Base-by-base conservation (phyloP, 2,797 vertebrate species). In the Rhinophrynus dorsalis region DNA sequence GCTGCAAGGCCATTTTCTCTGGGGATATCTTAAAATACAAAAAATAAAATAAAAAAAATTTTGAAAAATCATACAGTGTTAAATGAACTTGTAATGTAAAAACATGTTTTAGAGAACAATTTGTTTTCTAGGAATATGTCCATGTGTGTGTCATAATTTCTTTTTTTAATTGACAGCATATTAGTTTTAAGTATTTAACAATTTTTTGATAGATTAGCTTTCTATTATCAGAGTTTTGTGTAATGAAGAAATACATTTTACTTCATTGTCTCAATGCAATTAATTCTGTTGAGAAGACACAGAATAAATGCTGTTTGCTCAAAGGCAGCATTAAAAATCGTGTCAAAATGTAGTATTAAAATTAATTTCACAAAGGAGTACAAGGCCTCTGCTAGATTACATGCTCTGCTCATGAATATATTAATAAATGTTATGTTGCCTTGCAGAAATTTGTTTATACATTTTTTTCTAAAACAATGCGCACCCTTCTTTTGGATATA, bases 1-100 rank as follows among this genome's bases (percentile, higher is more conserved):
- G 77, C 45, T 81, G 81, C 80, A 83, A 83, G 85, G 76, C 81
- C 67, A 79, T 71, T 61, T 77, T 71, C 6, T 70, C 61, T 33
- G 24, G 80, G 78, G 81, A 85, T 84, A 78, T 83, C 78, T 76
- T 76, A 79, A 80, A 77, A 82, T 80, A 83, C 79, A 38, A 78
- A 79, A 67, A 48, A 45, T 55, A 26, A 69, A 32, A 37, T 62
- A 50, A 56, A 18, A 79, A 78, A 78, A 61, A 56, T 76, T 67
- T 75, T 44, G 15, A 50, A 56, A 20, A 55, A 73, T 13, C 44
- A 20, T 45, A 33, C 63, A 76, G 32, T 69, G n/a, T 27, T 76
- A 65, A 77, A 51, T 58, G 69, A 67, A 76, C 30, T 67, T 56
- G 50, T 75, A 13, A 48, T 78, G 64, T 72, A 61, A 58, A 63